Conservation (phyloP, 2,888 invertebrate genomes). For the Stenoptilia bipunctidactyla region DNA sequence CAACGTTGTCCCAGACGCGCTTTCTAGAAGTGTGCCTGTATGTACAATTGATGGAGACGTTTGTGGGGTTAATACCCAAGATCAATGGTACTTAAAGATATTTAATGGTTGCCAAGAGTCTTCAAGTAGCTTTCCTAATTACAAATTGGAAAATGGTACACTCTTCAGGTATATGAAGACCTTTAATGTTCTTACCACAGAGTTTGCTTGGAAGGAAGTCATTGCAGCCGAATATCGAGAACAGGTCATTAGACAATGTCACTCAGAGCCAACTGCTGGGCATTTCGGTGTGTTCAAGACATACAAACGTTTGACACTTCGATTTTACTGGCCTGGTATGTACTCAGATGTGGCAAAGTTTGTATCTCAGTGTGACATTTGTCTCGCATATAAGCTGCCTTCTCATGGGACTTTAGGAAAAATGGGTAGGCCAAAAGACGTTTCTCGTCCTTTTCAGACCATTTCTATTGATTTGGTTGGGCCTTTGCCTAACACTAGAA, state of each 20-base stretch:
- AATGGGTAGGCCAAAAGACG: conserved; percentile 18
- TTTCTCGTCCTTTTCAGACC: conserved; percentile 17
- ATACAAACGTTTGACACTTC: conserved; percentile 13
- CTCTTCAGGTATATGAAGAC: conserved; percentile 14
- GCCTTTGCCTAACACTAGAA: conserved; percentile 13
- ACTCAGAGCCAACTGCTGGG: conserved; percentile 16
- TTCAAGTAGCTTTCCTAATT: conserved; percentile 13
- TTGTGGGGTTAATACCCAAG: neutral
- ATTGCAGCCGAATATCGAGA: conserved; percentile 11
- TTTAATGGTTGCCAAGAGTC: conserved; percentile 8
- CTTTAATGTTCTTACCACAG: conserved; percentile 7
- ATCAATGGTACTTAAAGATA: too few species aligned
- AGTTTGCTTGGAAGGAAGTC: conserved; percentile 21
- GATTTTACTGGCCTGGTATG: conserved; percentile 15
- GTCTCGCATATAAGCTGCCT: conserved; percentile 10
- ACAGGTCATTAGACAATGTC: conserved; percentile 10
- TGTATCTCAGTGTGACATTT: conserved; percentile 9
- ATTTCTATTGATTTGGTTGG: conserved; percentile 18
- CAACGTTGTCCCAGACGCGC: conserved; percentile 18
- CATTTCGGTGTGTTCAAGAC: conserved; percentile 19
- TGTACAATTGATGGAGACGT: neutral
- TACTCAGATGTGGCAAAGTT: conserved; percentile 14
- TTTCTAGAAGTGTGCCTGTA: conserved; percentile 13
- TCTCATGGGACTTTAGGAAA: conserved; percentile 12
- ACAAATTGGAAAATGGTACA: conserved; percentile 9